phyloP scores from a whole-genome alignment of 2,888 invertebrate genomes.

The Drepana falcataria region DNA sequence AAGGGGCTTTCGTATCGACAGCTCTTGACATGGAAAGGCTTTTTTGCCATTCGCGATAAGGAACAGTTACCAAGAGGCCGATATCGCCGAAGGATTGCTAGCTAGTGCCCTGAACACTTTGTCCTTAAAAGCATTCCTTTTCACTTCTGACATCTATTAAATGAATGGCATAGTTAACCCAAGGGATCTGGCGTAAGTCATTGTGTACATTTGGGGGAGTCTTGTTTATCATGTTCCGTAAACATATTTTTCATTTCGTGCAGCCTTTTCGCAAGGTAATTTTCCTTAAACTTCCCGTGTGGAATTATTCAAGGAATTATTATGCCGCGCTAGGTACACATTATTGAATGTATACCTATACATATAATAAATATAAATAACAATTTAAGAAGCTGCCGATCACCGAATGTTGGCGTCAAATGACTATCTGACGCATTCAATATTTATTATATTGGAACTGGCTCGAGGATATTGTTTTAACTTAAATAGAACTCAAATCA shows the following conservation, averaged over 20 bases:
- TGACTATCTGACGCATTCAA: no score
- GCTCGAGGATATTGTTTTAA: no score
- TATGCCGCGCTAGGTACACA: slow-evolving; percentile 4
- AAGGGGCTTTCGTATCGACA: slow-evolving; percentile 62
- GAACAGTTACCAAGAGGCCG: slow-evolving; percentile 41
- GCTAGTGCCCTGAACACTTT: slow-evolving; percentile 40
- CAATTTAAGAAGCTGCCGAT: no score
- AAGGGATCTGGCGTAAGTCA: background rate
- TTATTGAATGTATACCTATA: no score
- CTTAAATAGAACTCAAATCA: no score
- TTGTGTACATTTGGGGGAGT: background rate
- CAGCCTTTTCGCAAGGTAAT: slow-evolving; percentile 7
- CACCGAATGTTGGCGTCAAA: no score
- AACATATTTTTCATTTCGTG: slow-evolving; percentile 1
- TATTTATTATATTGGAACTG: no score
- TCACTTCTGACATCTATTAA: slow-evolving; percentile 24
- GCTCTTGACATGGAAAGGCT: slow-evolving; percentile 72
- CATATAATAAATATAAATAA: no score
- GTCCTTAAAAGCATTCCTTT: slow-evolving; percentile 47
- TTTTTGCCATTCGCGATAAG: slow-evolving; percentile 69
- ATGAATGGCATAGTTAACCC: slow-evolving; percentile 22
- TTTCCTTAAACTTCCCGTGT: slow-evolving; percentile 2
- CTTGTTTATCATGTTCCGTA: background rate
- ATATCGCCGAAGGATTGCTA: slow-evolving; percentile 43
- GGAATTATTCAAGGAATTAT: slow-evolving; percentile 5